Conservation (phyloP, 2,113 vertebrate species). For the Scomber japonicus region DNA sequence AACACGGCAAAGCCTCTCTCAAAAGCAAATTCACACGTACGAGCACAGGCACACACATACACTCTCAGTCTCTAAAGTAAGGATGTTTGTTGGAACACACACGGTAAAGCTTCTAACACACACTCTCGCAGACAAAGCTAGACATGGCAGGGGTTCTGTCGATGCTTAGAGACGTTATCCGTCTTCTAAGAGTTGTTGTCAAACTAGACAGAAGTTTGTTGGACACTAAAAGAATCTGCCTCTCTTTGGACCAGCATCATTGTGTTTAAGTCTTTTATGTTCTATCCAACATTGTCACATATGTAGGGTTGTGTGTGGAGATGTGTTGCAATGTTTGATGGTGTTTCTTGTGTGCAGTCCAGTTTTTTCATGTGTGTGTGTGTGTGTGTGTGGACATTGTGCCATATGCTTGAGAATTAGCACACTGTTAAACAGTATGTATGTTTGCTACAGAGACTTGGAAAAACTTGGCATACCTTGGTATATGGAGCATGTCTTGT, state of each 20-base stretch:
- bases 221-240: conserved; percentile 56
- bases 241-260: conserved; percentile 63
- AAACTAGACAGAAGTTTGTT: conserved; percentile 75
- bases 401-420: conserved; percentile 14
- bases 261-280: conserved; percentile 42
- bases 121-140: conserved; percentile 62
- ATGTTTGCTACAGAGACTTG: conserved; percentile 33
- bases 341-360: conserved; percentile 46
- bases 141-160: conserved; percentile 76
- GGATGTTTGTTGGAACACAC: conserved; percentile 58
- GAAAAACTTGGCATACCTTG: not conserved
- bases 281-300: conserved; percentile 56
- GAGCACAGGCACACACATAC: conserved; percentile 29
- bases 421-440: conserved; percentile 10
- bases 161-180: conserved; percentile 68
- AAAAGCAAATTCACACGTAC: conserved; percentile 64
- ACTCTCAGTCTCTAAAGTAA: conserved; percentile 51
- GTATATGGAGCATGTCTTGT: conserved; percentile 6
- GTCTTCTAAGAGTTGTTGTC: conserved; percentile 74
- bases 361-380: conserved; percentile 28
- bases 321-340: conserved; percentile 56
- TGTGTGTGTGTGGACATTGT: conserved; percentile 17
- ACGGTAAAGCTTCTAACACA: conserved; percentile 56
- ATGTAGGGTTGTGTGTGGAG: conserved; percentile 45
- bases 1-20: conserved; percentile 70